Evolutionary conservation across 2,888 invertebrate genomes (phyloP), one percentile per base, ranked within the genome.

Genomic region (Aquatica leii): DNA sequence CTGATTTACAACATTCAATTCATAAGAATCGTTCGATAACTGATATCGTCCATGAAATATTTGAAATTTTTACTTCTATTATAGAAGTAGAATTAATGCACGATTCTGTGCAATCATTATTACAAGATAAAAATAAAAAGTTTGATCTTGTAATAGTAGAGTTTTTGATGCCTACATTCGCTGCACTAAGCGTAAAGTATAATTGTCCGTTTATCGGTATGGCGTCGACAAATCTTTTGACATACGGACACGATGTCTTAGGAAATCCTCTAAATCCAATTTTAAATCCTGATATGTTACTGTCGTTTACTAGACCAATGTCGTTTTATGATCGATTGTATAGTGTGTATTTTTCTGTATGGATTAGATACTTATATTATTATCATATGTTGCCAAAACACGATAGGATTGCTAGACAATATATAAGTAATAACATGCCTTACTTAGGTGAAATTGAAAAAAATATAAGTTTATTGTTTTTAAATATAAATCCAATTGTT

Each of bases 401-500:
- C 55, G 76, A 80, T 59, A 51, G 67, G 54, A 62, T 79, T 12
- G 75, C 74, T 1, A 73, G 68, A 43, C 74, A 72, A 59, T 77
- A 78, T 69, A 73, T 81, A 14, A 79, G 81, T 0, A 59, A 73
- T n/a, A 70, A 77, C 63, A 68, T 78, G 37, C 79, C 80, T 8
- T 69, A 78, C 54, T 52, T 80, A 6, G 70, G 67, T 2, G 78
- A 79, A 8, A 71, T 80, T 2, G 76, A 77, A 51, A 72, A 66
- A 59, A 78, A 78, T 66, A 71, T 77, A 17, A 79, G 78, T 59
- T 65, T 78, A 60, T 48, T 78, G 12, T 74, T 80, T 60, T 59
- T 77, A 17, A 77, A 77, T 53, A 73, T 70, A 1, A 79, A 79
- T 70, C 77, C 77, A 0, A 68, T 78, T 43, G 68, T 80, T 48